Evolutionary conservation across 2,113 vertebrate species (phyloP).

Genomic region (Pungitius pungitius): DNA sequence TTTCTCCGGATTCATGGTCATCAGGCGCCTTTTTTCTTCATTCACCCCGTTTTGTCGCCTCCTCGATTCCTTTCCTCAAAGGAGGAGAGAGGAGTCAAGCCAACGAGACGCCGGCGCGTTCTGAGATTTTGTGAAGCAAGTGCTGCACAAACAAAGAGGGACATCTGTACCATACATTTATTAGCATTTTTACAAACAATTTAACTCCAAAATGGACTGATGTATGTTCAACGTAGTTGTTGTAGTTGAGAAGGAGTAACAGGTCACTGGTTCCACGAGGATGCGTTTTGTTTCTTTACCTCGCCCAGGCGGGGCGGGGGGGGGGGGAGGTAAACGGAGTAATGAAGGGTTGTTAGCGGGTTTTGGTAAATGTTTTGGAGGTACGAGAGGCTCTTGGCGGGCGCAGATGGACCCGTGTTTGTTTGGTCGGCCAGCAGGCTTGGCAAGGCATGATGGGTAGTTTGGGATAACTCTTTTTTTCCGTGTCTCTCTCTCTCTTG

Average conservation of each 20-base stretch:
- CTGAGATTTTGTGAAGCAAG: too few species aligned
- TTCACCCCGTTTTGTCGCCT: too few species aligned
- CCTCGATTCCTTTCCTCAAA: too few species aligned
- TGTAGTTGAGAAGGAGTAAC: not conserved
- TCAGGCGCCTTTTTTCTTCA: not conserved
- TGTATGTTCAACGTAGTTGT: too few species aligned
- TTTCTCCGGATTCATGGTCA: not conserved
- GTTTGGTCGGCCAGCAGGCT: constrained; percentile 64
- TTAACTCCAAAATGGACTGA: too few species aligned
- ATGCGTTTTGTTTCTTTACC: not conserved
- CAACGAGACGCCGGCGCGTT: too few species aligned
- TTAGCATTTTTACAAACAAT: too few species aligned
- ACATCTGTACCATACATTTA: too few species aligned
- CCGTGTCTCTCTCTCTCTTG: constrained; percentile 5
- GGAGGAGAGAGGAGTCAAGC: not conserved
- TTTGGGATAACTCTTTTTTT: constrained; percentile 39
- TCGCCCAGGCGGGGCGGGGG: not conserved
- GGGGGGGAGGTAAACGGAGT: constrained; percentile 36
- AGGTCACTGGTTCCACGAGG: not conserved
- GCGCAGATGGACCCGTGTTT: constrained; percentile 63
- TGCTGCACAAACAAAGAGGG: too few species aligned
- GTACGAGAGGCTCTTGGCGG: constrained; percentile 62
- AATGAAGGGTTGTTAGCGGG: constrained; percentile 62
- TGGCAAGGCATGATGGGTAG: constrained; percentile 67
- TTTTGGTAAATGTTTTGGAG: constrained; percentile 74